phyloP scores from a whole-genome alignment of 2,797 vertebrate genomes.

The Lateolabrax maculatus region DNA sequence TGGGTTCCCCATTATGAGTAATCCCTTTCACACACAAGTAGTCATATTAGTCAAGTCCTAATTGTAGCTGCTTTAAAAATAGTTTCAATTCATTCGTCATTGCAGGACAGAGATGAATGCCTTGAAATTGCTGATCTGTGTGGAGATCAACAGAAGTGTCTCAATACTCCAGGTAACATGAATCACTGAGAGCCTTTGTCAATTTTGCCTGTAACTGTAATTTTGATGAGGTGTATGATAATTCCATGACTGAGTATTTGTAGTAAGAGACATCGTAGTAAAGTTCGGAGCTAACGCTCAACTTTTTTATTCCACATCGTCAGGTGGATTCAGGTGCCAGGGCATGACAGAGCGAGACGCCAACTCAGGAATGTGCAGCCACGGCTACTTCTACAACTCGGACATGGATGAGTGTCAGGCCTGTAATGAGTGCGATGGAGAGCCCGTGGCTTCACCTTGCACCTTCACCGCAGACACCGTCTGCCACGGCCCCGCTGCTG shows the following conservation, averaged over 20 bases:
- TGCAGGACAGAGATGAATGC: slow-evolving; percentile 93
- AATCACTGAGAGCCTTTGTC: not conserved
- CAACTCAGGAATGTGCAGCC: slow-evolving; percentile 86
- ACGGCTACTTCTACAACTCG: slow-evolving; percentile 89
- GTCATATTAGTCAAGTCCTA: not conserved
- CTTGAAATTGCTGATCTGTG: slow-evolving; percentile 88
- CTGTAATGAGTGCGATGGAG: slow-evolving; percentile 87
- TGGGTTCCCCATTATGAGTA: not conserved
- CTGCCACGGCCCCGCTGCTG: slow-evolving; percentile 80
- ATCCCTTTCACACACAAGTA: not conserved
- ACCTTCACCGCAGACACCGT: slow-evolving; percentile 85
- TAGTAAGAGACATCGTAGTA: not conserved
- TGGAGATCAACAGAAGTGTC: slow-evolving; percentile 88
- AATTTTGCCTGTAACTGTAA: not conserved
- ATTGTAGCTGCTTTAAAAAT: not conserved
- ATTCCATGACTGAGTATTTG: not conserved
- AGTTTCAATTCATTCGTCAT: slow-evolving; percentile 17
- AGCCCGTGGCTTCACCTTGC: slow-evolving; percentile 81
- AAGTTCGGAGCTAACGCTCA: not conserved
- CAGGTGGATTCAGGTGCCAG: slow-evolving; percentile 93
- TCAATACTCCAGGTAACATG: slow-evolving; percentile 90
- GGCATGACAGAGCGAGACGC: slow-evolving; percentile 89
- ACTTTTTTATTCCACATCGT: not conserved
- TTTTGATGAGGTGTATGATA: not conserved
- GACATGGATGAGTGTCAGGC: slow-evolving; percentile 92